phyloP scores from a whole-genome alignment of 2,113 vertebrate species.

The Amphilophus citrinellus region DNA sequence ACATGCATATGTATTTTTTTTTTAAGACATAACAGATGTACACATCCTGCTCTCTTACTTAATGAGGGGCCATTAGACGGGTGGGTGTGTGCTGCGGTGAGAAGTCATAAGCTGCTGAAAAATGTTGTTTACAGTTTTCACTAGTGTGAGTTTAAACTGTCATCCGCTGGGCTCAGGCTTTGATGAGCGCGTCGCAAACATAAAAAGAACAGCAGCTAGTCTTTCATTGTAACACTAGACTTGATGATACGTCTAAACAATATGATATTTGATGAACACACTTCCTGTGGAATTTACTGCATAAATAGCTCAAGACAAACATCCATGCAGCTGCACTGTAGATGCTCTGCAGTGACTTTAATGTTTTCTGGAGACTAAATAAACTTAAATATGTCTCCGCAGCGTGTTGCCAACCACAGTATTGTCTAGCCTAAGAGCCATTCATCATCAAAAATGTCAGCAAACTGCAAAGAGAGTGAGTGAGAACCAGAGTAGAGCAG shows the following conservation, averaged over 20 bases:
- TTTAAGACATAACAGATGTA: conserved; percentile 41
- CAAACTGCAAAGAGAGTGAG: not conserved
- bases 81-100: conserved; percentile 39
- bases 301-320: conserved; percentile 30
- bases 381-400: conserved; percentile 37
- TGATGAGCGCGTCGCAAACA: conserved; percentile 32
- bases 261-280: conserved; percentile 38
- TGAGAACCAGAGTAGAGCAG: not conserved
- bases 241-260: conserved; percentile 41
- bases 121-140: conserved; percentile 80
- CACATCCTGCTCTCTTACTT: conserved; percentile 50
- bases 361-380: conserved; percentile 50
- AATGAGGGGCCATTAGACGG: conserved; percentile 59
- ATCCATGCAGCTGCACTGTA: conserved; percentile 36
- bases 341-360: conserved; percentile 29
- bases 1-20: not conserved
- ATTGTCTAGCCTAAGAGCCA: not conserved
- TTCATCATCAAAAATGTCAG: conserved; percentile 13
- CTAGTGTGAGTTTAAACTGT: conserved; percentile 67
- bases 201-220: not conserved
- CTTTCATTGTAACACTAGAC: conserved; percentile 32
- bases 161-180: conserved; percentile 46
- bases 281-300: conserved; percentile 53
- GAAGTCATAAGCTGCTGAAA: conserved; percentile 76
- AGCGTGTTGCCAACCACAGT: conserved; percentile 5